Base-by-base conservation (phyloP, 2,113 vertebrate species). In the Hemichromis elongatus region DNA sequence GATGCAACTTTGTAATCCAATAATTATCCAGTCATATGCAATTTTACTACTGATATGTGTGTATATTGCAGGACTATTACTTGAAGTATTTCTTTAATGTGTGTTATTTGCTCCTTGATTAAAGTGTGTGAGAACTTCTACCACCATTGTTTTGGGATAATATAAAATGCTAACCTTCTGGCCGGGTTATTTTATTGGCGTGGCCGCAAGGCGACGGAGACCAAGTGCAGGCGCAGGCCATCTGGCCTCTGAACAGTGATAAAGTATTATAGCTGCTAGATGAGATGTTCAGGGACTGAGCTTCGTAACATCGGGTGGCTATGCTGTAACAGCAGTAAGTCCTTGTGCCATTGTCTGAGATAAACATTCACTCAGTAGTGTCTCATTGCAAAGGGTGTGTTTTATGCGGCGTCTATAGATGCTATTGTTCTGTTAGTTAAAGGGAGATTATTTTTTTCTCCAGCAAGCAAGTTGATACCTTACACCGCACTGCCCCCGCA, bases 201-300 rank as follows among this genome's bases (percentile, higher is more conserved):
- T 12, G 47, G 21, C 6, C 10, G 50, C 68, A 50, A 50, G 30
- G 18, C 6, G 16, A 6, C 11, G 10, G 53, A 52, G 70, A 9
- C 10, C 70, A 75, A 52, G 10, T n/a, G 52, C 54, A 73, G 35
- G 77, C 75, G 52, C 12, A 28, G 10, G 53, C 68, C 85, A 84
- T 84, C 82, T 84, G 85, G 61, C 59, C 45, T 81, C 63, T 75
- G 53, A 85, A 84, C 80, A 84, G 80, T 81, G 63, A 86, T n/a
- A 63, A 54, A 82, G 75, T 85, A 35, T 24, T 73, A 21, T 61
- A 52, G 50, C 61, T 66, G 80, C 66, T 84, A 68, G 7, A 54
- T 24, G 54, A 8, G 3, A 24, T 33, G 19, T 63, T 63, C 56
- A 18, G 83, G 63, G 80, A 82, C 78, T 77, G 3, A 3, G 24